These are phyloP conservation scores for Glossophaga mutica DNA, from an alignment of 2,797 vertebrate genomes.

Conservation along the genomic window DNA sequence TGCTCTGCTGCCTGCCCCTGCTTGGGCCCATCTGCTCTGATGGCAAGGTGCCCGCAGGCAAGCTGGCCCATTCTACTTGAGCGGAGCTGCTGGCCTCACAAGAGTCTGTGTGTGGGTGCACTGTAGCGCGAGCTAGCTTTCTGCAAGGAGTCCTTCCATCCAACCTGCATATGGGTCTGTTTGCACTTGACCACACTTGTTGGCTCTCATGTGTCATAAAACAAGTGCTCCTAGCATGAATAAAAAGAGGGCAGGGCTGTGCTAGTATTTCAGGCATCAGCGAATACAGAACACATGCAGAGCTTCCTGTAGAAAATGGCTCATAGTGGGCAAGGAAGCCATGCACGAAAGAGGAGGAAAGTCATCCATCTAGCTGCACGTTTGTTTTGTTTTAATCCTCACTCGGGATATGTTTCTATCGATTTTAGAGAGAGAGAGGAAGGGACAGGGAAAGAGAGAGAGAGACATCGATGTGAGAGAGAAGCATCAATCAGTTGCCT, in stretches of 20 bases:
- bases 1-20: conserved; percentile 70
- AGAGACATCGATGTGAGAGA: not conserved
- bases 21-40: conserved; percentile 78
- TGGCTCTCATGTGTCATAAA: conserved; percentile 69
- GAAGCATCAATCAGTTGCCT: not conserved
- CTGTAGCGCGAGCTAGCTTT: conserved; percentile 66
- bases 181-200: conserved; percentile 67
- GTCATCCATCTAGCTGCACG: not conserved
- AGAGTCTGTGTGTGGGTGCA: conserved; percentile 67
- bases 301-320: not conserved
- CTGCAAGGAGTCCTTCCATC: conserved; percentile 56
- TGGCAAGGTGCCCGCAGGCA: conserved; percentile 75
- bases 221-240: conserved; percentile 59
- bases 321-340: not conserved
- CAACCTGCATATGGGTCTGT: conserved; percentile 42
- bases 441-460: not conserved
- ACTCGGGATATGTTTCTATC: not conserved
- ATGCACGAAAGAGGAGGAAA: not conserved
- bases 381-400: not conserved
- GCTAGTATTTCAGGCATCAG: conserved; percentile 52
- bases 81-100: conserved; percentile 68
- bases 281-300: conserved; percentile 38
- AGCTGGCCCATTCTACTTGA: conserved; percentile 65
- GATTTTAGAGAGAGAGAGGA: not conserved
- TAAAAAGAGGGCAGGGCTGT: conserved; percentile 63